Percentiles rank a stretch among this genome's conserved stretches.
These are phyloP conservation scores for Holothuria scabra DNA, from an alignment of 53 echinoderm and acorn worm species.

Conservation along the genomic window DNA sequence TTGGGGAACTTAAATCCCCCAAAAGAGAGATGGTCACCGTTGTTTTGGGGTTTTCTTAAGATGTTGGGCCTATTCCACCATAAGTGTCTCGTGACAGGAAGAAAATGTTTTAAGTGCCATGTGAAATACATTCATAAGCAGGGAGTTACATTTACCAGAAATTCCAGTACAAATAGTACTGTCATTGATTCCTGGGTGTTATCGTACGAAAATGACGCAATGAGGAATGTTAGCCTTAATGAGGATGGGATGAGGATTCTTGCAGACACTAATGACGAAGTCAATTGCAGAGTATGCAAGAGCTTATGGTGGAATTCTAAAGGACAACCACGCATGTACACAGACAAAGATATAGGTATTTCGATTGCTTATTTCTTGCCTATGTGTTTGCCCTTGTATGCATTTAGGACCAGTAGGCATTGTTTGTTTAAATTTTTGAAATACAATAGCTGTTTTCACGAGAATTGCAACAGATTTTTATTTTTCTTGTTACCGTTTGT, in stretches of 20 bases:
- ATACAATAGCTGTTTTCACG: too few species aligned
- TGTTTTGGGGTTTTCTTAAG: constrained; percentile 21
- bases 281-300: neutral
- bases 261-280: too few species aligned
- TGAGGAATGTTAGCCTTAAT: neutral
- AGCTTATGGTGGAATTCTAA: constrained; percentile 9
- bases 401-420: too few species aligned
- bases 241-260: neutral
- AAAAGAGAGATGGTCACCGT: neutral
- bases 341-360: constrained; percentile 10
- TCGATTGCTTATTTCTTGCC: neutral
- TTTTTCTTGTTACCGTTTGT: too few species aligned
- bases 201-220: neutral
- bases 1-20: too few species aligned
- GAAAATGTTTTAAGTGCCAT: constrained; percentile 6
- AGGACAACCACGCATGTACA: neutral
- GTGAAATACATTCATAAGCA: neutral
- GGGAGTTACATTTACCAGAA: too few species aligned
- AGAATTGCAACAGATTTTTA: too few species aligned
- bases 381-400: too few species aligned
- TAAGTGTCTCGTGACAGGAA: neutral
- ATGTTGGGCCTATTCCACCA: neutral
- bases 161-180: too few species aligned
- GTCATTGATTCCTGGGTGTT: neutral
- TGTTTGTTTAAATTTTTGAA: too few species aligned